phyloP scores from a whole-genome alignment of 2,888 invertebrate genomes.

The Chaetoderma sp. region DNA sequence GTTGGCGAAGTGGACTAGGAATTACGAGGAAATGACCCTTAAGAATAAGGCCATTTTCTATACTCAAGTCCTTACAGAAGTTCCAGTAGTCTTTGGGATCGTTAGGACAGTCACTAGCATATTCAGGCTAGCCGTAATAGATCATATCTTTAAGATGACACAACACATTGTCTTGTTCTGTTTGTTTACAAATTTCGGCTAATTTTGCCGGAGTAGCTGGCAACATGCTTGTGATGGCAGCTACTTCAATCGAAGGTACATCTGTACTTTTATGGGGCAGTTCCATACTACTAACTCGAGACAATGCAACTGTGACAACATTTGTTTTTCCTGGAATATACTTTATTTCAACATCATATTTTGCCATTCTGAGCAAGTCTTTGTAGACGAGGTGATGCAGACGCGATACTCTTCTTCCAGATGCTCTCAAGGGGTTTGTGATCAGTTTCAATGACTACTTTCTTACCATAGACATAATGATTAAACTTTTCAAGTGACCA shows the following conservation, averaged over 20 bases:
- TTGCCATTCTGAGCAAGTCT: slow-evolving; percentile 28
- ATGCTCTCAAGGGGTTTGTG: slow-evolving; percentile 34
- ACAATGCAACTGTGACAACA: slow-evolving; percentile 31
- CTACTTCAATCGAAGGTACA: no score
- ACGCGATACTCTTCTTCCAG: slow-evolving; percentile 12
- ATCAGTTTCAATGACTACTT: slow-evolving; percentile 20
- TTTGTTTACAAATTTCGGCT: slow-evolving; percentile 1
- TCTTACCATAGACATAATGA: slow-evolving; percentile 23
- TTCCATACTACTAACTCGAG: slow-evolving; percentile 8
- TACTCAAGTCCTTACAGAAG: slow-evolving; percentile 20
- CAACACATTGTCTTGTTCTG: slow-evolving; percentile 12
- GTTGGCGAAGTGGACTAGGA: slow-evolving; percentile 6
- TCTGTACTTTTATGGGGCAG: neutral
- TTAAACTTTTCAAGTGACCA: slow-evolving; percentile 28
- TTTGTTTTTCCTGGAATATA: slow-evolving; percentile 33
- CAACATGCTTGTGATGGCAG: no score
- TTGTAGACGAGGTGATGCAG: slow-evolving; percentile 30
- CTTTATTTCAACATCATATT: slow-evolving; percentile 25
- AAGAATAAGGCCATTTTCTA: slow-evolving; percentile 32
- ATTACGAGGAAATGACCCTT: slow-evolving; percentile 26
- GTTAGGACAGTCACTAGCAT: slow-evolving; percentile 1
- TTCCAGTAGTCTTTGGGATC: slow-evolving; percentile 19
- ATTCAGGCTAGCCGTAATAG: slow-evolving; percentile 19
- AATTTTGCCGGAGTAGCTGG: neutral
- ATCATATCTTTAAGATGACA: slow-evolving; percentile 16